Percentiles rank a stretch among this genome's conserved stretches.
Conservation (phyloP, 2,797 vertebrate species). For the Ptychadena robeensis region DNA sequence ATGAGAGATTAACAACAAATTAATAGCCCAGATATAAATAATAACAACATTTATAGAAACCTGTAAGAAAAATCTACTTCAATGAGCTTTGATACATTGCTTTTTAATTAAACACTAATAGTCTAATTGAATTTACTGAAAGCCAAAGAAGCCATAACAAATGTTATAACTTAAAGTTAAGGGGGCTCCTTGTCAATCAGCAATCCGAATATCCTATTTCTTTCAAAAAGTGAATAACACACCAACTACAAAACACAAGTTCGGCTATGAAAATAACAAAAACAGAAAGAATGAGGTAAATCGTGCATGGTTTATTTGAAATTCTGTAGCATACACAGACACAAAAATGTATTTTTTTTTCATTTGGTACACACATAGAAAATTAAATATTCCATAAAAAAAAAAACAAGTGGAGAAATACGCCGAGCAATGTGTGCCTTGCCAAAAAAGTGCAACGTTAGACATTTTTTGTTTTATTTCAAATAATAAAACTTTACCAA, state of each 20-base stretch:
- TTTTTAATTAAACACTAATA: too few species aligned
- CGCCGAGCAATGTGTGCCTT: slow-evolving; percentile 63
- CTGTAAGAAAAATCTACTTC: not conserved
- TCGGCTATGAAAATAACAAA: slow-evolving; percentile 56
- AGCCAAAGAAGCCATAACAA: too few species aligned
- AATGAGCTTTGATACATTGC: not conserved
- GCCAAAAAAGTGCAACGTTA: slow-evolving; percentile 72
- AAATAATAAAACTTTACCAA: slow-evolving; percentile 51
- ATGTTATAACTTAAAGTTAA: too few species aligned
- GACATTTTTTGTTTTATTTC: slow-evolving; percentile 55
- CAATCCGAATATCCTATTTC: too few species aligned
- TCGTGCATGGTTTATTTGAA: slow-evolving; percentile 94
- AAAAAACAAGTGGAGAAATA: slow-evolving; percentile 57
- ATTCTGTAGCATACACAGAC: slow-evolving; percentile 89
- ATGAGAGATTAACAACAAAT: not conserved
- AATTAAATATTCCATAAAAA: slow-evolving; percentile 64
- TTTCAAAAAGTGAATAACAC: too few species aligned
- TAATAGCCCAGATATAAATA: not conserved
- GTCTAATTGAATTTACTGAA: too few species aligned
- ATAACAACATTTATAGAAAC: not conserved
- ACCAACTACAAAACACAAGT: too few species aligned
- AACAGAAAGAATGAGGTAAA: slow-evolving; percentile 78
- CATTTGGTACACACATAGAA: slow-evolving; percentile 68
- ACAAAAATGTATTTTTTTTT: too few species aligned
- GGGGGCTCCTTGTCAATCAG: too few species aligned